Percentiles rank a stretch among this genome's conserved stretches.
phyloP scores from a whole-genome alignment of 2,888 invertebrate species.

The Callyntrura guangdongensis region DNA sequence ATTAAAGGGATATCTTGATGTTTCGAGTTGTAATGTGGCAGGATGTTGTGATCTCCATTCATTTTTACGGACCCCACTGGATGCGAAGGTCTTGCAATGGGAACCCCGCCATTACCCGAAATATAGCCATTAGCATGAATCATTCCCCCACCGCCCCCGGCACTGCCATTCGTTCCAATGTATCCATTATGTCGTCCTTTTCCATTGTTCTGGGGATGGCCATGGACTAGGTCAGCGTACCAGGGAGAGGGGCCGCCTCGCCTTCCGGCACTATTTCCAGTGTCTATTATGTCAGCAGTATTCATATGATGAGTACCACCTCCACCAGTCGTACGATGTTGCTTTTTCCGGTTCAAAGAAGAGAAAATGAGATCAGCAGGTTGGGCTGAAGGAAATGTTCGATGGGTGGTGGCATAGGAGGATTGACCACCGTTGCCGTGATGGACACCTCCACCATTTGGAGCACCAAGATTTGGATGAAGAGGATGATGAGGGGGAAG shows the following conservation, averaged over 20 bases:
- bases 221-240: constrained; percentile 83
- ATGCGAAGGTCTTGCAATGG: constrained; percentile 71
- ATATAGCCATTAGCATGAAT: constrained; percentile 61
- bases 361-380: constrained; percentile 84
- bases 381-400: constrained; percentile 84
- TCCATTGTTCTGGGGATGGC: constrained; percentile 79
- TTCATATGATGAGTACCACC: constrained; percentile 67
- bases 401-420: constrained; percentile 83
- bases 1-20: constrained; percentile 70
- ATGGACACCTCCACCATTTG: constrained; percentile 82
- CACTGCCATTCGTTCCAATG: constrained; percentile 74
- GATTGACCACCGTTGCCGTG: constrained; percentile 62
- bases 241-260: constrained; percentile 73
- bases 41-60: constrained; percentile 62
- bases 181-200: constrained; percentile 73
- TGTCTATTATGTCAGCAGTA: constrained; percentile 76
- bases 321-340: constrained; percentile 48
- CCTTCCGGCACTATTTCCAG: constrained; percentile 67
- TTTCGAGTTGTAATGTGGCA: constrained; percentile 67
- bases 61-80: constrained; percentile 54
- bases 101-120: constrained; percentile 70
- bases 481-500: constrained; percentile 81
- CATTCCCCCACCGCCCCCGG: constrained; percentile 40
- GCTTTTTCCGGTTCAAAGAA: constrained; percentile 82
- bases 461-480: constrained; percentile 71